Base-by-base conservation (phyloP, 2,888 invertebrate species). In the Microchrysa polita region DNA sequence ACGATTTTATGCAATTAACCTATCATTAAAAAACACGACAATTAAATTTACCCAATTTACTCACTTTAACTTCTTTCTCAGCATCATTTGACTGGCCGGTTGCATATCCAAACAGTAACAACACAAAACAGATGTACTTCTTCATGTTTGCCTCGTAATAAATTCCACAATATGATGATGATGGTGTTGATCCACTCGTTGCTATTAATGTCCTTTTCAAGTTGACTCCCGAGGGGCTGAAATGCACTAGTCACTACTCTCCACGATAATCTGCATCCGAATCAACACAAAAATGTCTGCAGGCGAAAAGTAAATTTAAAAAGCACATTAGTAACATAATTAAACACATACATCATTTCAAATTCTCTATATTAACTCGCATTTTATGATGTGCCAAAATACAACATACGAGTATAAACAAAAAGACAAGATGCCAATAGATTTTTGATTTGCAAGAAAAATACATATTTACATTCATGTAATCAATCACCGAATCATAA, bases 91-190 rank as follows among this genome's bases (percentile, higher is more conserved):
- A 40, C 5, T 34, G 14, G 9, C 20, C 23, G 27, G 27, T 34
- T 34, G 27, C 27, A 40, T 69, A 69, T 69, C 69, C 69, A 69
- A 69, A 69, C 14, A 69, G 52, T 12, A 69, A 57, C 42, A 69
- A 57, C 69, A 69, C 2, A 22, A 69, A 57, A 18, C 40, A 69
- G 5, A 69, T 57, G 57, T 55, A 55, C 34, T 69, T 67, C 48
- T 67, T 69, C 69, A 69, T 69, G 40, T 48, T 48, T n/a, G 48
- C 12, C 16, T n/a, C 16, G 16, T n/a, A 48, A 48, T n/a, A 48
- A 48, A 48, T 48, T n/a, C 12, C 12, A 48, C 2, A 48, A n/a
- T n/a, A n/a, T n/a, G n/a, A n/a, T n/a, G n/a, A n/a, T n/a, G n/a
- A n/a, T n/a, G n/a, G n/a, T n/a, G 27, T 5, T 34, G 27, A 5